Base-by-base conservation (phyloP, 2,888 invertebrate species). In the Orthosia gracilis region DNA sequence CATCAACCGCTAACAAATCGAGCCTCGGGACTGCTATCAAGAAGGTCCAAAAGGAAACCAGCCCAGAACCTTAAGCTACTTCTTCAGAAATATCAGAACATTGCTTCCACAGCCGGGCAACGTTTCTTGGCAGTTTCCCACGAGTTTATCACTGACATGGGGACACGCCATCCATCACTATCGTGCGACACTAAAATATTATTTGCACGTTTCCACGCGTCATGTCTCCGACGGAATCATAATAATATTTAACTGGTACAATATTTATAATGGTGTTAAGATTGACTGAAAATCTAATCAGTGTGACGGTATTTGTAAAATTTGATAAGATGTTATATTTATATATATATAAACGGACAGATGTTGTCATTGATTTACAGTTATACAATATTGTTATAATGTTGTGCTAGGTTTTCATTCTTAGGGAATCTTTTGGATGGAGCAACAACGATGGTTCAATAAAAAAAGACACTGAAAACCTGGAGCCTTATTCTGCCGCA, bases 161-260 rank as follows among this genome's bases (percentile, higher is more conserved):
- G 0, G 40, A 72, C 47, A 26, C 17, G 45, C 55, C 65, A 83
- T 83, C 82, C 62, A 84, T 84, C 82, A 82, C 45, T 69, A 75
- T 73, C 69, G 71, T 62, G 57, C 72, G 82, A 87, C 83, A 73
- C 69, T 80, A 76, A 82, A 76, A 80, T 86, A 85, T 80, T 83
- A 85, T 85, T 81, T 79, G 80, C 80, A 71, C 83, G 82, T 70
- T 80, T 71, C 15, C 54, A 64, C 67, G 78, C 67, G 78, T 66
- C 69, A 72, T 72, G 50, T 73, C 57, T 52, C 59, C 21, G 52
- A 73, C 66, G 23, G 66, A 68, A 59, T 78, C 58, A 59, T 79
- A 64, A 54, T 66, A 63, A 55, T 77, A 67, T 58, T 54, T 49
- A 52, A 47, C 54, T 26, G 50, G 66, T 69, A 57, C 31, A 66